A percentile compares a stretch with the other conserved stretches of the same genome.
These are phyloP conservation scores for Blastomussa wellsi DNA, from an alignment of 92 coral and sea anemone genomes.

Conservation along the genomic window DNA sequence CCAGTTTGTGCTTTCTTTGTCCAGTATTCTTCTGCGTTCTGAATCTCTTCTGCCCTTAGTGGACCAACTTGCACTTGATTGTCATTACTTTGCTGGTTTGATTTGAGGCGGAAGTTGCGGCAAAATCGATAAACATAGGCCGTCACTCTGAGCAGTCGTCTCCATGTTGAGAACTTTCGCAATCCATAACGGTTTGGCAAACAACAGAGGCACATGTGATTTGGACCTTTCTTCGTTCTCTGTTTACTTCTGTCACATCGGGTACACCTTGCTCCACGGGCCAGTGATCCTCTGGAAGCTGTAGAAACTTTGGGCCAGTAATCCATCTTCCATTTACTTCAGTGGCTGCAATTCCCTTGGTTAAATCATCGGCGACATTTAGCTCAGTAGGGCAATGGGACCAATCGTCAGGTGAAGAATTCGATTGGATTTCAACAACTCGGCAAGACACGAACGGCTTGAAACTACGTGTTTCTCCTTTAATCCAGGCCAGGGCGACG, in stretches of 20 bases:
- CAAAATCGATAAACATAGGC: constrained; percentile 42
- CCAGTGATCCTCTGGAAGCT: constrained; percentile 54
- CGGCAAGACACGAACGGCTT: constrained; percentile 63
- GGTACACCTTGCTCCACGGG: constrained; percentile 51
- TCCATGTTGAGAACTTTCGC: constrained; percentile 50
- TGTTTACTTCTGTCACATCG: constrained; percentile 52
- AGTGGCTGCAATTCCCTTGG: constrained; percentile 59
- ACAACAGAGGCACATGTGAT: constrained; percentile 38
- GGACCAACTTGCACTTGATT: constrained; percentile 29
- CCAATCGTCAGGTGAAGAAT: too few species aligned
- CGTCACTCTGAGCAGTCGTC: constrained; percentile 57
- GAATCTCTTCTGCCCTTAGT: constrained; percentile 33
- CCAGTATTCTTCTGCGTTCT: constrained; percentile 55
- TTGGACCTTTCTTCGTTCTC: constrained; percentile 61
- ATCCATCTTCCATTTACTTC: constrained; percentile 71
- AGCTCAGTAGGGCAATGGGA: constrained; percentile 46
- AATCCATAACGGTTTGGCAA: constrained; percentile 21
- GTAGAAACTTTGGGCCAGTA: constrained; percentile 54
- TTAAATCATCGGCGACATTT: constrained; percentile 66
- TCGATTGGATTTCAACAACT: constrained; percentile 54
- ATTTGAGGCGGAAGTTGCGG: constrained; percentile 1
- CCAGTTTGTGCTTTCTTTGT: constrained; percentile 40
- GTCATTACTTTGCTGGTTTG: neutral
- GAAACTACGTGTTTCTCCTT: constrained; percentile 51
- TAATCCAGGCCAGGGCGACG: constrained; percentile 1